Percentiles rank a stretch among this genome's conserved stretches.
These are phyloP conservation scores for Ladona fulva DNA, from an alignment of 1,140 invertebrate species.

Conservation along the genomic window DNA sequence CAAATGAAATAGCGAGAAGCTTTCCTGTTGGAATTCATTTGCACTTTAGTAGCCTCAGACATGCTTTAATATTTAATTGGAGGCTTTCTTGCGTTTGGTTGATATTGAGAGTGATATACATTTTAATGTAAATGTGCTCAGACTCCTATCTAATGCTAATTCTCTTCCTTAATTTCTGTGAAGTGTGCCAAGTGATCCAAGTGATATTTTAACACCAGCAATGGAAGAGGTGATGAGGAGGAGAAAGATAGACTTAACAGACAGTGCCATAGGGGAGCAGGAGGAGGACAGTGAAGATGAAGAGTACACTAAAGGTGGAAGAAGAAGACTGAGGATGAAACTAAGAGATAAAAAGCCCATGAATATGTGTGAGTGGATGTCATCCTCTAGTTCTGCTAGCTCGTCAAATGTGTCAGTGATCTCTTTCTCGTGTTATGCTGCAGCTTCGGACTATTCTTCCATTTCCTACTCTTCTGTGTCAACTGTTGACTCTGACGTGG, in stretches of 20 bases:
- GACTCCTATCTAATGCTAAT: no score
- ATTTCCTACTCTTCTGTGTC: neutral
- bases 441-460: neutral
- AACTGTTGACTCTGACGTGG: neutral
- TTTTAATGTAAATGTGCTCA: no score
- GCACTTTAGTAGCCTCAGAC: no score
- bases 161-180: neutral
- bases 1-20: no score
- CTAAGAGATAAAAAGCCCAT: neutral
- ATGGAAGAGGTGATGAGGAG: neutral
- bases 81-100: no score
- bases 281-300: neutral
- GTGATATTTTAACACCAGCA: neutral
- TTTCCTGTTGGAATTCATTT: no score
- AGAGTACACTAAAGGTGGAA: neutral
- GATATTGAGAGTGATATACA: no score
- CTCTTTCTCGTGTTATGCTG: neutral
- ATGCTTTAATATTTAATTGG: no score
- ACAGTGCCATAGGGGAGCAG: neutral
- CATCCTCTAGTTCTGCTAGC: neutral
- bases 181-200: neutral
- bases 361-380: neutral
- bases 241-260: neutral
- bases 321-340: neutral
- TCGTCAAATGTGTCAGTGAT: neutral